phyloP scores from a whole-genome alignment of 37 sponge, comb jelly and placozoan genomes.

The Amphimedon queenslandica region DNA sequence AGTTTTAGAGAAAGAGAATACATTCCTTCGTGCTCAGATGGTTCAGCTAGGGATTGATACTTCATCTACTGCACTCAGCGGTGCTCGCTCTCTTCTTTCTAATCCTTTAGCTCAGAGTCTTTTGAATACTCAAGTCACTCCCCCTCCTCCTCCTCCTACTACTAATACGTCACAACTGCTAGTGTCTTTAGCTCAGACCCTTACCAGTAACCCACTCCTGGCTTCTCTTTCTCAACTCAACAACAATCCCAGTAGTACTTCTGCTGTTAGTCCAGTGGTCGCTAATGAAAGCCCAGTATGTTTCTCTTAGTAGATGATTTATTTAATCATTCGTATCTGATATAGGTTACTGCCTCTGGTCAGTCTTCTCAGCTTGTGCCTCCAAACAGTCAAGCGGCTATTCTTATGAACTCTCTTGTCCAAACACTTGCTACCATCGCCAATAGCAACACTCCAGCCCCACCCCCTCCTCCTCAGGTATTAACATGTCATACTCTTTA shows the following conservation, averaged over 20 bases:
- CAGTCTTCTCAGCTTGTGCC: background rate
- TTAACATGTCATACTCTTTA: background rate
- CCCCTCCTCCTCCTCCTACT: background rate
- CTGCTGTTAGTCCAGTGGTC: background rate
- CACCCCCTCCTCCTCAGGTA: constrained; percentile 15
- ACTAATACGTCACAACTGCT: constrained; percentile 34
- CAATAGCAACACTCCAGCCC: constrained; percentile 16
- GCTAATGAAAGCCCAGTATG: background rate
- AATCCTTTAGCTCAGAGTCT: constrained; percentile 45
- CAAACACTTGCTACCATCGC: constrained; percentile 49
- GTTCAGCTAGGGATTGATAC: constrained; percentile 70
- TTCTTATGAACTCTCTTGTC: constrained; percentile 32
- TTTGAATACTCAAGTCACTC: constrained; percentile 18
- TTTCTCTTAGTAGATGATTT: constrained; percentile 7
- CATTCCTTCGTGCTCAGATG: constrained; percentile 66
- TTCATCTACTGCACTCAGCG: background rate
- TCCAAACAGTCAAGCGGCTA: background rate
- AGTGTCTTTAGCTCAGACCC: constrained; percentile 56
- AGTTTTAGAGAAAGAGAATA: constrained; percentile 79
- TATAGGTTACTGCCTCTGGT: too few relatives aligned
- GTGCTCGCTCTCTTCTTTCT: constrained; percentile 6
- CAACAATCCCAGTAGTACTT: background rate
- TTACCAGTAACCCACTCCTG: constrained; percentile 45
- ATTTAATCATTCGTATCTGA: background rate
- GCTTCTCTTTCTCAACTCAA: constrained; percentile 35